These are phyloP conservation scores for Cherax destructor DNA, from an alignment of 1,140 invertebrate species.

Conservation along the genomic window DNA sequence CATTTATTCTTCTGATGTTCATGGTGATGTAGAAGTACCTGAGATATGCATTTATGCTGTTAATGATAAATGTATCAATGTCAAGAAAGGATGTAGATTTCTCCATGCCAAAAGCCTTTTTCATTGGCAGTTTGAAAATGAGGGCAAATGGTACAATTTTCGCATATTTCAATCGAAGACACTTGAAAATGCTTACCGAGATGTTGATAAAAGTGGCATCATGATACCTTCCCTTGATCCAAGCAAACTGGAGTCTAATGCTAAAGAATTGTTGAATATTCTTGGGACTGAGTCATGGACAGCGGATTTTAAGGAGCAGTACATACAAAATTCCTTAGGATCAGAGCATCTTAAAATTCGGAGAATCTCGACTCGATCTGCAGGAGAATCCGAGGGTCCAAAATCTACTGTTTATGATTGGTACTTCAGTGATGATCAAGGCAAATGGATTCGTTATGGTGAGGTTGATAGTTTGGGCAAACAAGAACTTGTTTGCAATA, in stretches of 20 bases:
- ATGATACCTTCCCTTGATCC: background rate
- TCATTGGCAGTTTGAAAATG: constrained; percentile 52
- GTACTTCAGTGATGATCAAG: constrained; percentile 51
- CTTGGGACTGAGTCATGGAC: constrained; percentile 34
- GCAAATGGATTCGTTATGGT: constrained; percentile 46
- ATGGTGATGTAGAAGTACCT: constrained; percentile 47
- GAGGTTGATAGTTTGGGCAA: constrained; percentile 33
- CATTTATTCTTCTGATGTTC: constrained; percentile 37
- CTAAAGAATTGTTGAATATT: constrained; percentile 21
- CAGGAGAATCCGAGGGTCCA: background rate
- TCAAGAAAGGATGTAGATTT: constrained; percentile 46
- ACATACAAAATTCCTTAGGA: background rate
- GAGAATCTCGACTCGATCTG: constrained; percentile 34
- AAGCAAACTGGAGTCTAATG: background rate
- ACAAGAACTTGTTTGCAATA: constrained; percentile 20
- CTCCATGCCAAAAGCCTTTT: constrained; percentile 50
- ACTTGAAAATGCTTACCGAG: constrained; percentile 48
- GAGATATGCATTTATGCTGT: constrained; percentile 43
- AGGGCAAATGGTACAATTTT: constrained; percentile 51
- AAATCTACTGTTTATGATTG: constrained; percentile 54
- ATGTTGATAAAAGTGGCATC: background rate
- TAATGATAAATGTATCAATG: constrained; percentile 46
- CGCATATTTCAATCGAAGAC: constrained; percentile 51
- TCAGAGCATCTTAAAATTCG: constrained; percentile 1
- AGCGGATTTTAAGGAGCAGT: constrained; percentile 37